Evolutionary conservation across 2,888 invertebrate genomes (phyloP).

Genomic region (Philonicus albiceps): DNA sequence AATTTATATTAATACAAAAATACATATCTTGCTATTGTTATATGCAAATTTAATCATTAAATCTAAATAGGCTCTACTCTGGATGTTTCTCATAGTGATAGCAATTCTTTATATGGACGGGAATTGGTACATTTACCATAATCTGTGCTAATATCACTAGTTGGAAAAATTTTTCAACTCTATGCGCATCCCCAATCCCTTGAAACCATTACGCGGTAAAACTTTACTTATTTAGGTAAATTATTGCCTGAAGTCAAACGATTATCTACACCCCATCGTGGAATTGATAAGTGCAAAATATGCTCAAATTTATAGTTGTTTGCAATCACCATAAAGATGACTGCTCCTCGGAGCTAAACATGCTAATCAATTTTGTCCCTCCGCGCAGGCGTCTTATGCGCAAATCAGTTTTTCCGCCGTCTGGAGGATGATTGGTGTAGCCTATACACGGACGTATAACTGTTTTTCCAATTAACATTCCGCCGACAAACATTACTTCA

Average conservation of each 20-base stretch:
- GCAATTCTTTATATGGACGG: too few relatives aligned
- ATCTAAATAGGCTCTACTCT: too few relatives aligned
- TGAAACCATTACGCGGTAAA: background rate
- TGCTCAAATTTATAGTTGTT: background rate
- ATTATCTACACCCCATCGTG: background rate
- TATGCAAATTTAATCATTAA: too few relatives aligned
- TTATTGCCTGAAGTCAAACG: background rate
- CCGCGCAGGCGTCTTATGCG: background rate
- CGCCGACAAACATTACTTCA: background rate
- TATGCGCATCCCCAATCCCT: too few relatives aligned
- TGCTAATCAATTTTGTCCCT: background rate
- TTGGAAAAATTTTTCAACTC: too few relatives aligned
- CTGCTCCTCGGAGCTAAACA: background rate
- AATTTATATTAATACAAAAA: too few relatives aligned
- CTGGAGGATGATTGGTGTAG: background rate
- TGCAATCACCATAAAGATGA: background rate
- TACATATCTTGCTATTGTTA: too few relatives aligned
- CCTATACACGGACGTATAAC: background rate
- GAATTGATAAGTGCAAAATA: background rate
- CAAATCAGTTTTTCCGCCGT: background rate
- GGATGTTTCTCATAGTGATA: too few relatives aligned
- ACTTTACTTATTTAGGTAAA: background rate
- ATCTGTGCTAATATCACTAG: too few relatives aligned
- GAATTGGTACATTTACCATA: too few relatives aligned
- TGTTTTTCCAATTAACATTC: slow-evolving; percentile 35